Evolutionary conservation across 2,888 invertebrate genomes (phyloP).

Genomic region (Tipula unca): DNA sequence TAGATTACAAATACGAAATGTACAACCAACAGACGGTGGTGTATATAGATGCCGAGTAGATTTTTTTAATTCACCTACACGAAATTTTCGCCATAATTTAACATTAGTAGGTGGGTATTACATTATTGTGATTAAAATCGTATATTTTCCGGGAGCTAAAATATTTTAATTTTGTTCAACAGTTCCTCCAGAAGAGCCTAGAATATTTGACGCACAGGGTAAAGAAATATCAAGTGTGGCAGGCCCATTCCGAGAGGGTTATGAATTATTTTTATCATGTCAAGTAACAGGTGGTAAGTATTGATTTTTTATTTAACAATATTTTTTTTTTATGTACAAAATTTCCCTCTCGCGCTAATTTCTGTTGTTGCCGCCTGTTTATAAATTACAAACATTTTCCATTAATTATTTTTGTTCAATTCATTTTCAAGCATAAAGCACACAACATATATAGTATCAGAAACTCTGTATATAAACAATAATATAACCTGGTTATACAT

Average conservation of each 20-base stretch:
- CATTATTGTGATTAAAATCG: background rate
- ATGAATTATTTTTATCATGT: slow-evolving; percentile 73
- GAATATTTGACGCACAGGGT: slow-evolving; percentile 76
- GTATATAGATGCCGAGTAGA: slow-evolving; percentile 82
- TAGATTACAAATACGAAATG: slow-evolving; percentile 63
- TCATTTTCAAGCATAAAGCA: background rate
- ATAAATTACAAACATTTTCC: background rate
- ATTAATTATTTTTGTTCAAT: background rate
- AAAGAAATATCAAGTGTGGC: slow-evolving; percentile 67
- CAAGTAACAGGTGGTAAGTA: slow-evolving; percentile 76
- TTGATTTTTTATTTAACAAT: background rate
- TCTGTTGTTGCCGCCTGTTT: background rate
- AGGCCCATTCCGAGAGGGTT: slow-evolving; percentile 81
- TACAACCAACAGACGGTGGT: slow-evolving; percentile 67
- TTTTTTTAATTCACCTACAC: slow-evolving; percentile 79
- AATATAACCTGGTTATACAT: background rate
- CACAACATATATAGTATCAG: background rate
- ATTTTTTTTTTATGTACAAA: background rate
- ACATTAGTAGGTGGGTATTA: slow-evolving; percentile 77
- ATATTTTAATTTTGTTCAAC: slow-evolving; percentile 26
- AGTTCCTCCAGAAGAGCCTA: slow-evolving; percentile 74
- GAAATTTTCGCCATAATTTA: slow-evolving; percentile 76
- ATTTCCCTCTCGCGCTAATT: background rate
- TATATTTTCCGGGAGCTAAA: background rate
- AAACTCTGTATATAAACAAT: background rate